phyloP scores from a whole-genome alignment of 1,140 invertebrate genomes.

The Phortica variegata region DNA sequence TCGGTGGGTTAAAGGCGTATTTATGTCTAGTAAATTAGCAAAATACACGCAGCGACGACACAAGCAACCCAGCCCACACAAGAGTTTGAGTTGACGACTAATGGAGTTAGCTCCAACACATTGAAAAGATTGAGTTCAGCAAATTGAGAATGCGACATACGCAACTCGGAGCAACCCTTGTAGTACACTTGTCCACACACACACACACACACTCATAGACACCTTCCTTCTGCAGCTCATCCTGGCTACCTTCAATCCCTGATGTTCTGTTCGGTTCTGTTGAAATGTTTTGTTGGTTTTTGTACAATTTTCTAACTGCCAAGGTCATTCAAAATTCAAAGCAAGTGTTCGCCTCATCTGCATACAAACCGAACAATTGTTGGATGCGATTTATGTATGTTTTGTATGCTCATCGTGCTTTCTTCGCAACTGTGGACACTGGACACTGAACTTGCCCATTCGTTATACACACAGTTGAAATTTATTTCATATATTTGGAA shows the following conservation, averaged over 20 bases:
- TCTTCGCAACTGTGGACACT: no score
- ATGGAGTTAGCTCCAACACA: slow-evolving; percentile 11
- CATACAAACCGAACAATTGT: no score
- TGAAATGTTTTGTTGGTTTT: no score
- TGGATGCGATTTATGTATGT: no score
- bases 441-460: slow-evolving; percentile 2
- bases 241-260: neutral
- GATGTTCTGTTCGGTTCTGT: no score
- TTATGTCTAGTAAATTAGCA: slow-evolving; percentile 57
- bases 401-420: no score
- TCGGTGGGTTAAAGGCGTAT: slow-evolving; percentile 56
- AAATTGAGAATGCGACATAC: slow-evolving; percentile 22
- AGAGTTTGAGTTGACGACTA: slow-evolving; percentile 7
- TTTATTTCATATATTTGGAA: no score
- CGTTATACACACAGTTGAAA: slow-evolving; percentile 4
- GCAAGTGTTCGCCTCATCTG: slow-evolving; percentile 39
- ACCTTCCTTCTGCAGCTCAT: slow-evolving; percentile 3
- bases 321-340: slow-evolving; percentile 57
- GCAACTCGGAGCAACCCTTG: slow-evolving; percentile 17
- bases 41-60: slow-evolving; percentile 45
- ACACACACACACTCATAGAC: neutral
- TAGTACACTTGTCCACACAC: slow-evolving; percentile 13
- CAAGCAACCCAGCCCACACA: slow-evolving; percentile 17
- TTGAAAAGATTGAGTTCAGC: slow-evolving; percentile 40
- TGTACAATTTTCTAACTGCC: slow-evolving; percentile 49